Evolutionary conservation across 2,888 invertebrate species (phyloP).

Genomic region (Pterobdella sp.): DNA sequence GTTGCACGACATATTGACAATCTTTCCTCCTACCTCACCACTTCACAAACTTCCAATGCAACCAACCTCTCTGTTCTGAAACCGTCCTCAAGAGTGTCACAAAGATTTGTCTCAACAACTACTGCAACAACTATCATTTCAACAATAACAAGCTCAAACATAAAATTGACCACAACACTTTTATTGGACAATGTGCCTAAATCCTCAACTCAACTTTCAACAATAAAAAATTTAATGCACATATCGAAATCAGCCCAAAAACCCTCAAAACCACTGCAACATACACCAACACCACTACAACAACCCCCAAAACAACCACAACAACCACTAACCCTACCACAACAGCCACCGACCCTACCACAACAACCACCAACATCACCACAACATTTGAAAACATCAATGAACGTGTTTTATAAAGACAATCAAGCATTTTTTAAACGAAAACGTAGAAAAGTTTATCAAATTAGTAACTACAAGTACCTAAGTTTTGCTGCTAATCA

Average conservation of each 20-base stretch:
- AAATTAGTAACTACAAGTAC: too few species aligned
- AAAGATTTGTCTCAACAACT: background rate
- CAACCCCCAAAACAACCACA: background rate
- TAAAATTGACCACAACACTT: background rate
- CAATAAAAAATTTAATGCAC: background rate
- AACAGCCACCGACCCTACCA: background rate
- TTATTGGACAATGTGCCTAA: background rate
- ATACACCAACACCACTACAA: background rate
- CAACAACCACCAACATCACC: background rate
- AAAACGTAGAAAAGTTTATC: background rate
- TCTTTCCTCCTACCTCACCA: background rate
- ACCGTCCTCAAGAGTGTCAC: too few species aligned
- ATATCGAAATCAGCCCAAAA: background rate
- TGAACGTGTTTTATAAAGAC: background rate
- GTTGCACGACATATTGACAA: background rate
- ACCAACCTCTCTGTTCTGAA: background rate
- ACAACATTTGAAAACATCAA: background rate
- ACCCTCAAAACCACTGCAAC: background rate
- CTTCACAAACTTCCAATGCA: background rate
- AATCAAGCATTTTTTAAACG: background rate
- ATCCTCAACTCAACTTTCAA: background rate
- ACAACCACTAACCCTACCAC: background rate
- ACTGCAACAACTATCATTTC: background rate
- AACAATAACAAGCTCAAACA: background rate
- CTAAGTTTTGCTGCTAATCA: too few species aligned